Evolutionary conservation across 2,888 invertebrate genomes (phyloP), one percentile per base, ranked within the genome.

Genomic region (Lysandra bellargus): DNA sequence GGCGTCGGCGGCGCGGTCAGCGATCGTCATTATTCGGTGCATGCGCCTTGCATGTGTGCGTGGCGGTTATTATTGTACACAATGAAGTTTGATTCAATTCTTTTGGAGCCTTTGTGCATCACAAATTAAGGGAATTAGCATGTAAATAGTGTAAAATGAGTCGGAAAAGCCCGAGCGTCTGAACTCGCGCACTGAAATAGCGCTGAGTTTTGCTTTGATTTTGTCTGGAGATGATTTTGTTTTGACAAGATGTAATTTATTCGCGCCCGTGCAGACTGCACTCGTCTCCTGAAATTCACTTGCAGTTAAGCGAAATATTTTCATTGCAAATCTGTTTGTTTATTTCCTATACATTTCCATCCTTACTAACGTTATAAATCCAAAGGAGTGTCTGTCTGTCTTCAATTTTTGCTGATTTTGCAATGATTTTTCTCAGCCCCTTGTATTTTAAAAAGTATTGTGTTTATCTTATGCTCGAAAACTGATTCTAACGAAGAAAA

Each of bases 81-180:
- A 89, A 89, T 84, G 83, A 87, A 90, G 88, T 89, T 88, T 88
- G 88, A 89, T 90, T 88, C 86, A 87, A 88, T 90, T 90, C 88
- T 89, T 89, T 89, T 84, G 83, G 85, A n/a, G 57, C 57, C 76
- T 76, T 76, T 57, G 57, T 76, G 76, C 53, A 33, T 53, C 53
- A 53, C 6, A 57, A 33, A 76, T 76, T 76, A 76, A 33, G 69
- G 37, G 37, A 69, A 69, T 69, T 69, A 69, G 17, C 69, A 69
- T 33, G 69, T 69, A 69, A 69, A 69, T 69, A 69, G 69, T 69
- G 64, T 69, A 37, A 69, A 69, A 37, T 69, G 69, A 69, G 69
- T 69, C 33, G 69, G 69, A 69, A 37, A 69, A 69, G 12, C 14
- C 14, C 12, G 30, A 64, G 30, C 30, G 30, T 33, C 30, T 69